These are phyloP conservation scores for Cryptosula pallasiana DNA, from an alignment of 2,888 invertebrate species.

Conservation along the genomic window DNA sequence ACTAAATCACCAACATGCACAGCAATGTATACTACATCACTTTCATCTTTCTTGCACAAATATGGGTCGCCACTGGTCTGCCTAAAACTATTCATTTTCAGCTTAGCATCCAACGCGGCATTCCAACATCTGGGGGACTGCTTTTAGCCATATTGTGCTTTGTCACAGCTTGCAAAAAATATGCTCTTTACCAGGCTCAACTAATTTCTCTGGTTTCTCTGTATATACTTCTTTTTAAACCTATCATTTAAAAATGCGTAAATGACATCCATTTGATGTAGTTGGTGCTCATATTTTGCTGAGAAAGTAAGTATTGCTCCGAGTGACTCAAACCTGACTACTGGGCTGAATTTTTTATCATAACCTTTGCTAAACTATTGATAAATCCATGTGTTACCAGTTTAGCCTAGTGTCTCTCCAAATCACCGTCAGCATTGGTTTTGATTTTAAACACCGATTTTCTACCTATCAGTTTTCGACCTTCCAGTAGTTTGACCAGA, in stretches of 20 bases:
- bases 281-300: neutral
- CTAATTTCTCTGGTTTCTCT: neutral
- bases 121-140: neutral
- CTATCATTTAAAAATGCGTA: conserved; percentile 8
- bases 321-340: conserved; percentile 22
- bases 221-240: conserved; percentile 20
- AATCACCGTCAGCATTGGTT: conserved; percentile 7
- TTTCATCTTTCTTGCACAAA: neutral
- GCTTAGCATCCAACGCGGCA: neutral
- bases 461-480: conserved; percentile 18
- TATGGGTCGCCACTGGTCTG: neutral
- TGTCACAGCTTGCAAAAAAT: neutral
- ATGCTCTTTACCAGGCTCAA: conserved; percentile 3
- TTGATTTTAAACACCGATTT: conserved; percentile 24
- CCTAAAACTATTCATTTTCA: neutral
- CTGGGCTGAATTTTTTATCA: conserved; percentile 21
- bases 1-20: neutral
- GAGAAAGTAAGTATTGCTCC: conserved; percentile 22
- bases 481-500: conserved; percentile 22
- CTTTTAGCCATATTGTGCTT: neutral
- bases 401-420: neutral
- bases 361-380: conserved; percentile 13
- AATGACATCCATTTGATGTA: conserved; percentile 23
- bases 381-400: conserved; percentile 2
- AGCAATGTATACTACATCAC: neutral